Percentiles rank a stretch among this genome's conserved stretches.
Evolutionary conservation across 2,888 invertebrate species (phyloP).

Genomic region (Petrophora chlorosata): DNA sequence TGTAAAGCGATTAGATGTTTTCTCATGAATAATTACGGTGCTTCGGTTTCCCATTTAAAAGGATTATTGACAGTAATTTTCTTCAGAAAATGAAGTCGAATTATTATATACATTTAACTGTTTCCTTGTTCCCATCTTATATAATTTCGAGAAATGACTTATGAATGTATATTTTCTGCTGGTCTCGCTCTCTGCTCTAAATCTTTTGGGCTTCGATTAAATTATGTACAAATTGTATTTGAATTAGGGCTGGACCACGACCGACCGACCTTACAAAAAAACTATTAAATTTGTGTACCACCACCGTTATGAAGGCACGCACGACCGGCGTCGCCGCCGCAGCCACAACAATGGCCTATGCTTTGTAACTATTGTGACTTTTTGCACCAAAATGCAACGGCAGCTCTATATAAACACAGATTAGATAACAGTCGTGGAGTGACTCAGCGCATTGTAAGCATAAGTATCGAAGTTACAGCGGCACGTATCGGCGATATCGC

Average conservation of each 20-base stretch:
- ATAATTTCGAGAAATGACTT: not conserved
- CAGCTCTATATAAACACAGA: constrained; percentile 41
- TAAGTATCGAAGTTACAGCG: constrained; percentile 68
- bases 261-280: constrained; percentile 64
- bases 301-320: constrained; percentile 73
- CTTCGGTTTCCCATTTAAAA: constrained; percentile 12
- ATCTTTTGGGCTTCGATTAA: constrained; percentile 53
- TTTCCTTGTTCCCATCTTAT: not conserved
- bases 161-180: not conserved
- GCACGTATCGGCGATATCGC: constrained; percentile 58
- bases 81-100: not conserved
- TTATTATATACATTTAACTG: not conserved
- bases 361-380: constrained; percentile 60
- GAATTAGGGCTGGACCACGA: constrained; percentile 65
- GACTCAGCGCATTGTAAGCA: constrained; percentile 73
- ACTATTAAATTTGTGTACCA: constrained; percentile 70
- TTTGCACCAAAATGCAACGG: constrained; percentile 75
- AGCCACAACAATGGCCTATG: constrained; percentile 44
- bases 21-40: constrained; percentile 13
- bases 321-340: constrained; percentile 56
- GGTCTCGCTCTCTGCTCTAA: constrained; percentile 7
- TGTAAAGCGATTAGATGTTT: constrained; percentile 10
- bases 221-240: constrained; percentile 63
- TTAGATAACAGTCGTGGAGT: constrained; percentile 37
- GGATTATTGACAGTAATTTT: not conserved